Evolutionary conservation across 2,888 invertebrate genomes (phyloP).

Genomic region (Timandra comae): DNA sequence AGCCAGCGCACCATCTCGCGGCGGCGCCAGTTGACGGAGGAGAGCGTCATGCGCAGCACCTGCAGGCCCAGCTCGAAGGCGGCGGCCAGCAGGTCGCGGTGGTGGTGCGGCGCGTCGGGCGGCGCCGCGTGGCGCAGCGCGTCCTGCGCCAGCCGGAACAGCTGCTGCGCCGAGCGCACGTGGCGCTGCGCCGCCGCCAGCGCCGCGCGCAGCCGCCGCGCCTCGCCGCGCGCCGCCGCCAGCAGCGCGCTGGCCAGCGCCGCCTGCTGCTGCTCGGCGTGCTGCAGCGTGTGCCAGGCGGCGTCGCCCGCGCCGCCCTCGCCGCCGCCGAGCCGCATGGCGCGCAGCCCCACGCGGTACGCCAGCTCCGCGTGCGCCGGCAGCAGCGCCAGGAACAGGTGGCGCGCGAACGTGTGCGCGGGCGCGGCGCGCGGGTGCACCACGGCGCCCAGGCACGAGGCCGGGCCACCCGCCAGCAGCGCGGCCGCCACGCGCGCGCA

Average conservation of each 20-base stretch:
- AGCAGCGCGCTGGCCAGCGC: conserved; percentile 86
- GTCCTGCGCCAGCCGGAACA: conserved; percentile 90
- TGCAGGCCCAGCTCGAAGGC: conserved; percentile 89
- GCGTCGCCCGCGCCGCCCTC: conserved; percentile 73
- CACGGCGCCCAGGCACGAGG: conserved; percentile 82
- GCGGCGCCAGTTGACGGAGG: conserved; percentile 87
- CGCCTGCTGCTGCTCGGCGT: conserved; percentile 88
- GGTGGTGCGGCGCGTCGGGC: conserved; percentile 83
- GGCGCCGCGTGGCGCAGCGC: conserved; percentile 89
- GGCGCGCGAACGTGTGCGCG: conserved; percentile 89
- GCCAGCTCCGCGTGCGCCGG: conserved; percentile 86
- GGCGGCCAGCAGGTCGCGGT: conserved; percentile 85
- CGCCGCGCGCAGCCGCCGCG: conserved; percentile 82
- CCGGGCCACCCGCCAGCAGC: conserved; percentile 85
- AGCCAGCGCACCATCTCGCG: conserved; percentile 94
- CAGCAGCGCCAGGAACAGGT: conserved; percentile 85
- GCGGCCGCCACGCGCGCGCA: conserved; percentile 81
- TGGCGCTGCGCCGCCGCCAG: conserved; percentile 87
- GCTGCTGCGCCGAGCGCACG: conserved; percentile 89
- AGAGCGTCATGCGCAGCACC: conserved; percentile 89
- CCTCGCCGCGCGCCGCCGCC: conserved; percentile 79
- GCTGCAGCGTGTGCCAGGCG: conserved; percentile 86
- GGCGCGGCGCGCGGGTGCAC: conserved; percentile 89
- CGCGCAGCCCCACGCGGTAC: conserved; percentile 85
- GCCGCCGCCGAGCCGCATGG: conserved; percentile 76